phyloP scores from a whole-genome alignment of 2,797 vertebrate genomes.

The Xenentodon cancila region DNA sequence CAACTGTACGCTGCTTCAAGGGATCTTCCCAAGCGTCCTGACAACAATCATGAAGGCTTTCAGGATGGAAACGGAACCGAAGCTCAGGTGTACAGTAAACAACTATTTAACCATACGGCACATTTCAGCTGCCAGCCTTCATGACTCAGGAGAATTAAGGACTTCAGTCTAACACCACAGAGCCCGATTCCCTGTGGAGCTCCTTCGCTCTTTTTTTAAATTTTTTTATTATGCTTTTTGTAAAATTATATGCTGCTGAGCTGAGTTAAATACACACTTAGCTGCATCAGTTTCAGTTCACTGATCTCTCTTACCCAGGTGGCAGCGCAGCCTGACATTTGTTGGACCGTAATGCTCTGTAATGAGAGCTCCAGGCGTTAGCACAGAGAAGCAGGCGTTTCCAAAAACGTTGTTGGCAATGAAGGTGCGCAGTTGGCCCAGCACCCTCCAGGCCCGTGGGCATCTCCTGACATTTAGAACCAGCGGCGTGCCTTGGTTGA shows the following conservation, averaged over 20 bases:
- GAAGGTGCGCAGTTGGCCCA: constrained; percentile 96
- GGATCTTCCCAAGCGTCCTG: too few species aligned
- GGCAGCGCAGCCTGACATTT: constrained; percentile 96
- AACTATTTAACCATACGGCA: background rate
- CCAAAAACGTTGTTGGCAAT: constrained; percentile 98
- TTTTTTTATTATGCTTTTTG: constrained; percentile 14
- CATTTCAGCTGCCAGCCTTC: constrained; percentile 5
- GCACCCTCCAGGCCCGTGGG: constrained; percentile 94
- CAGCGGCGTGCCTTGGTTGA: constrained; percentile 94
- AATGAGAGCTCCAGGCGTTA: constrained; percentile 92
- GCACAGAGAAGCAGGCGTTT: constrained; percentile 95
- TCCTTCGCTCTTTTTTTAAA: background rate
- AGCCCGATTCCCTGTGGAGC: constrained; percentile 25
- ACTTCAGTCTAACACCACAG: constrained; percentile 10
- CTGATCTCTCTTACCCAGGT: constrained; percentile 86
- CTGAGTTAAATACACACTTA: constrained; percentile 12
- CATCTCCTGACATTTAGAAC: constrained; percentile 94
- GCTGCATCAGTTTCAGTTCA: constrained; percentile 29
- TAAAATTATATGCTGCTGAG: constrained; percentile 22
- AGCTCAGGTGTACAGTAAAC: constrained; percentile 38
- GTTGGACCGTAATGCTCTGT: constrained; percentile 96
- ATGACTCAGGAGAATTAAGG: constrained; percentile 28
- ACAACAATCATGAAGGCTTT: too few species aligned
- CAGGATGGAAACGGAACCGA: constrained; percentile 25
- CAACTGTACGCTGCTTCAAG: constrained; percentile 6